Evolutionary conservation across 2,113 vertebrate genomes (phyloP).

Genomic region (Cololabis saira): DNA sequence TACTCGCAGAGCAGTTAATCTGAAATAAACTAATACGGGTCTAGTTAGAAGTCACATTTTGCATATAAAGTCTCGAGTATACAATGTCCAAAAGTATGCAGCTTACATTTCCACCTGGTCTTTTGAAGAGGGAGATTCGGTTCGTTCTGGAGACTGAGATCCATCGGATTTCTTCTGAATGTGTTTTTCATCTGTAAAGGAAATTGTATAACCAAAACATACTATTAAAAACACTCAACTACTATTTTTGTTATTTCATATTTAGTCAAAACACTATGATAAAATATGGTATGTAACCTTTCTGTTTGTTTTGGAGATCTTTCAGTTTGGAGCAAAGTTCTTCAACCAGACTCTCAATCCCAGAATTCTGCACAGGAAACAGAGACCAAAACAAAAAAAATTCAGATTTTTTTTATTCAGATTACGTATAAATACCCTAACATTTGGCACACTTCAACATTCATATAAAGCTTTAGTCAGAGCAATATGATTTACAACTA

Average conservation of each 20-base stretch:
- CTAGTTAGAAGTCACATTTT: neutral
- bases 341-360: conserved; percentile 97
- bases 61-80: neutral
- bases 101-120: conserved; percentile 99
- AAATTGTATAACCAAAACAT: conserved; percentile 29
- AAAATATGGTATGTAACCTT: conserved; percentile 81
- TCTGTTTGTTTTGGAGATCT: conserved; percentile 96
- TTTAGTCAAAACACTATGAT: neutral
- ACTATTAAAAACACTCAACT: neutral
- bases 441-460: neutral
- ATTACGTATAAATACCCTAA: neutral
- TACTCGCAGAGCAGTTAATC: neutral
- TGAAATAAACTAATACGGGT: neutral
- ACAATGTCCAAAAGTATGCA: neutral
- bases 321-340: conserved; percentile 98
- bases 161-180: conserved; percentile 92
- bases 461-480: too few species aligned
- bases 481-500: too few species aligned
- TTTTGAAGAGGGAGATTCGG: conserved; percentile 92
- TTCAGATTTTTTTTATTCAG: too few species aligned
- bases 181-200: conserved; percentile 89
- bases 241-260: neutral
- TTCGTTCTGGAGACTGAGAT: conserved; percentile 91
- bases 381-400: conserved; percentile 26
- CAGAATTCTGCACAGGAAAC: conserved; percentile 88